These are phyloP conservation scores for Eledona agricola DNA, from an alignment of 2,888 invertebrate species.

Conservation along the genomic window DNA sequence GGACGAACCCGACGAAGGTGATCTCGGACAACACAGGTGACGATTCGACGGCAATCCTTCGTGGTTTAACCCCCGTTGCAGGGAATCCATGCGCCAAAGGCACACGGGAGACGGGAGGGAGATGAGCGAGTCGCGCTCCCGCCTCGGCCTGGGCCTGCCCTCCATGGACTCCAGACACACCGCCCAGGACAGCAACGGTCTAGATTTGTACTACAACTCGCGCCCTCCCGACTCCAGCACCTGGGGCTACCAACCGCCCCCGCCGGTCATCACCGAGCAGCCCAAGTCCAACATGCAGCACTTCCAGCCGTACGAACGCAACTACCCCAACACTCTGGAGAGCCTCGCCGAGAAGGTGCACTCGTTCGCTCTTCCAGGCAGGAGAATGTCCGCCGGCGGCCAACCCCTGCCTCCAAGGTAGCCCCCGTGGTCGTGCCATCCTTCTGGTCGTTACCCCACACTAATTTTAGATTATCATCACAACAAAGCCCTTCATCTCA, in stretches of 20 bases:
- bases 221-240: constrained; percentile 71
- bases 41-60: neutral
- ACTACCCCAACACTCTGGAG: constrained; percentile 87
- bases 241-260: constrained; percentile 82
- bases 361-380: constrained; percentile 72
- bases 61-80: no score
- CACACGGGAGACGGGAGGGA: constrained; percentile 80
- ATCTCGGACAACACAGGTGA: constrained; percentile 62
- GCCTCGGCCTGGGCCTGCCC: constrained; percentile 76
- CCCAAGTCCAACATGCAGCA: constrained; percentile 82
- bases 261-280: constrained; percentile 90
- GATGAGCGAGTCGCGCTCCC: constrained; percentile 78
- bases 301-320: constrained; percentile 88
- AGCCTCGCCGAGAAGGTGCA: constrained; percentile 93
- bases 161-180: constrained; percentile 67
- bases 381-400: constrained; percentile 76
- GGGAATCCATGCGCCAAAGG: constrained; percentile 64
- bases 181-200: constrained; percentile 67
- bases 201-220: constrained; percentile 80
- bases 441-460: constrained; percentile 13
- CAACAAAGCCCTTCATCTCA: constrained; percentile 64
- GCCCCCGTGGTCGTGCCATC: constrained; percentile 4
- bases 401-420: constrained; percentile 63
- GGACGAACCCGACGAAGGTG: constrained; percentile 76
- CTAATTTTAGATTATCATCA: constrained; percentile 58